A percentile compares a stretch with the other conserved stretches of the same genome.
Evolutionary conservation across 2,113 vertebrate species (phyloP).

Genomic region (Chaenocephalus aceratus): DNA sequence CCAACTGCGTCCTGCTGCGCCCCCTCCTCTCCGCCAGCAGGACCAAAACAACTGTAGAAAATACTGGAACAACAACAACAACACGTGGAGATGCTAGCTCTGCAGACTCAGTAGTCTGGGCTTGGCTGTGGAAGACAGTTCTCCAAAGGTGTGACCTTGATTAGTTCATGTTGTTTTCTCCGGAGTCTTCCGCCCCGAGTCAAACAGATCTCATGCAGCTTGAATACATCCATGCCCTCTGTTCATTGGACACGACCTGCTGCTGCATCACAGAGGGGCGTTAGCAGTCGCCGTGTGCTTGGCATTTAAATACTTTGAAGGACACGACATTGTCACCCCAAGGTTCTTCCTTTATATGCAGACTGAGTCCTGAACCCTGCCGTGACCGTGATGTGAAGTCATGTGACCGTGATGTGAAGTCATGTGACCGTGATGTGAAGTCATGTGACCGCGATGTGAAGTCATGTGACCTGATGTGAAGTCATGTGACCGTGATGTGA

Average conservation of each 20-base stretch:
- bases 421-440: too few relatives aligned
- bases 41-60: constrained; percentile 17
- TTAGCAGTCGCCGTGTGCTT: background rate
- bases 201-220: too few relatives aligned
- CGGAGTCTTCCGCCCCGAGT: too few relatives aligned
- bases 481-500: too few relatives aligned
- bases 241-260: too few relatives aligned
- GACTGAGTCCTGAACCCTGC: too few relatives aligned
- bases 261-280: too few relatives aligned
- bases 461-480: too few relatives aligned
- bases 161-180: background rate
- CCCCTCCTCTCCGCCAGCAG: constrained; percentile 30
- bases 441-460: too few relatives aligned
- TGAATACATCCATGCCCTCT: too few relatives aligned
- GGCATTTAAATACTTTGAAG: background rate
- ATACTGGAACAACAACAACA: background rate
- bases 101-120: background rate
- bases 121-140: background rate
- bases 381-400: too few relatives aligned
- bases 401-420: too few relatives aligned
- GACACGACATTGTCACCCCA: constrained; percentile 6
- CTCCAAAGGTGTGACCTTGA: constrained; percentile 1
- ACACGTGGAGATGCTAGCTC: background rate
- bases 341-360: background rate
- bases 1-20: constrained; percentile 23